Base-by-base conservation (phyloP, 2,888 invertebrate genomes). In the Drosophila falleni region DNA sequence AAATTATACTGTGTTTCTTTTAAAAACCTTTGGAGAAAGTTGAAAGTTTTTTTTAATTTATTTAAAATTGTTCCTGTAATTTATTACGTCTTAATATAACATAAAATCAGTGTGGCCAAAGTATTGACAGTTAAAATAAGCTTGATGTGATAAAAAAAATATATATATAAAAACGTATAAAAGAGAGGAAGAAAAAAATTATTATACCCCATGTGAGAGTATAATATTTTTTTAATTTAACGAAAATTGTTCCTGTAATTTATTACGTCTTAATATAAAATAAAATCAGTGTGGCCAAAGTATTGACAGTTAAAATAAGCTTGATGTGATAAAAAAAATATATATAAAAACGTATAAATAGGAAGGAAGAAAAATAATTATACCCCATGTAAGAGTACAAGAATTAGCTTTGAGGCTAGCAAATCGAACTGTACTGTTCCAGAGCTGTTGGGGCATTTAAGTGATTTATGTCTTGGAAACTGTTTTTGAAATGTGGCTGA, bases 401-500 rank as follows among this genome's bases (percentile, higher is more conserved):
- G 42, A 49, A 60, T 42, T 63, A n/a, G 33, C 76, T 82, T 78
- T 46, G 65, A 69, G 74, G 66, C 80, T 49, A 53, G 76, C 80
- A 82, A 88, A 86, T 89, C 87, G 89, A 83, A 86, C 84, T 63
- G 73, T 86, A 73, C 67, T 77, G 61, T 61, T 58, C 26, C 54
- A 64, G 58, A 61, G 44, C 72, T 82, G 76, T 71, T 82, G 61
- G 76, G 63, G 86, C 82, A 77, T 77, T 87, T 81, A 85, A 79
- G 85, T 86, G 85, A 86, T 86, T 86, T 86, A 86, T 86, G 85
- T 86, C 86, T 85, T 79, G 71, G 88, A 81, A 86, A 89, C 85
- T 86, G 85, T 86, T 86, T 86, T 86, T 86, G 85, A 86, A 86
- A 89, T 86, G 85, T 89, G 84, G 85, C 87, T 76, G 70, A 77